Conservation (phyloP, 2,797 vertebrate genomes). For the Aplochiton taeniatus region DNA sequence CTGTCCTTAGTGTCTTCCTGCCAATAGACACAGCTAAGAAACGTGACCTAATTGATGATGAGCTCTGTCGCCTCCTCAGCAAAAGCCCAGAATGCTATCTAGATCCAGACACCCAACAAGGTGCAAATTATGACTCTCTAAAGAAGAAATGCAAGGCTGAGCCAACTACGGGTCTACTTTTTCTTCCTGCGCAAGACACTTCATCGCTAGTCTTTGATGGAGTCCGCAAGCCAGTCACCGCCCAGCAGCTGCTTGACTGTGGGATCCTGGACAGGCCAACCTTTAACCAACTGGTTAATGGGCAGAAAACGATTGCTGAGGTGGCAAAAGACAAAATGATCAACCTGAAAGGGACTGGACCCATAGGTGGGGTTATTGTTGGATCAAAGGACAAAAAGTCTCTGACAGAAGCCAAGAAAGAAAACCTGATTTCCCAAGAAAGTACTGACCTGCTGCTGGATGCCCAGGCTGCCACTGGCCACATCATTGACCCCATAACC, state of each 20-base stretch:
- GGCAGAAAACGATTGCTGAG: constrained; percentile 72
- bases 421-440: constrained; percentile 75
- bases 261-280: constrained; percentile 81
- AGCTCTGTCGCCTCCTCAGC: constrained; percentile 66
- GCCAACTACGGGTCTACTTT: constrained; percentile 73
- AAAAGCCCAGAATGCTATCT: too few species aligned
- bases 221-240: constrained; percentile 87
- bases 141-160: constrained; percentile 78
- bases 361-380: constrained; percentile 81
- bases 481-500: constrained; percentile 84
- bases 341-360: constrained; percentile 77
- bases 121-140: constrained; percentile 77
- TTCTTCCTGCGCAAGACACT: constrained; percentile 53
- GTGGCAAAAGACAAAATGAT: constrained; percentile 85
- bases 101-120: constrained; percentile 73
- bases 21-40: constrained; percentile 80
- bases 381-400: constrained; percentile 80
- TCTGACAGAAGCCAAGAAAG: constrained; percentile 81
- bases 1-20: constrained; percentile 79
- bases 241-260: constrained; percentile 85
- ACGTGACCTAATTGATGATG: constrained; percentile 78
- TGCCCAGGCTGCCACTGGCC: constrained; percentile 86
- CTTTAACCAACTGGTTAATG: constrained; percentile 57
- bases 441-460: constrained; percentile 78
- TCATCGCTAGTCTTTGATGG: constrained; percentile 75